Evolutionary conservation across 2,113 vertebrate genomes (phyloP).

Genomic region (Ivindomyrus marchei): DNA sequence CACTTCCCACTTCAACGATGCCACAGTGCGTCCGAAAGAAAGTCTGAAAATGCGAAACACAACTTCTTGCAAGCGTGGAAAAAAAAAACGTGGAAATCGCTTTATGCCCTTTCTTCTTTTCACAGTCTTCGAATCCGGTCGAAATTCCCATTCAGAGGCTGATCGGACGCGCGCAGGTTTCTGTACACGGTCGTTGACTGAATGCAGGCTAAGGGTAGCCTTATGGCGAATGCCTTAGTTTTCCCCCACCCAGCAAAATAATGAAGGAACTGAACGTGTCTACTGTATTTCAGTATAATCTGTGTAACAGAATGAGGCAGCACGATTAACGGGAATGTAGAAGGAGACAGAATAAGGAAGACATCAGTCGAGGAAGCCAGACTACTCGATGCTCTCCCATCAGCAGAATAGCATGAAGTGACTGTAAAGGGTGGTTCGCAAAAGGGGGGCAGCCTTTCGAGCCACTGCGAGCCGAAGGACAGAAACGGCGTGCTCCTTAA

Average conservation of each 20-base stretch:
- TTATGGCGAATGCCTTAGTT: not conserved
- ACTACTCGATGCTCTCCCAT: not conserved
- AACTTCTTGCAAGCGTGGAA: not conserved
- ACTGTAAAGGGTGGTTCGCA: not conserved
- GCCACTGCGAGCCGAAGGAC: not conserved
- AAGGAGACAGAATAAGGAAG: not conserved
- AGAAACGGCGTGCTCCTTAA: not conserved
- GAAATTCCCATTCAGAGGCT: not conserved
- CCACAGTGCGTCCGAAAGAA: not conserved
- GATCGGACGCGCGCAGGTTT: not conserved
- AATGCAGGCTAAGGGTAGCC: not conserved
- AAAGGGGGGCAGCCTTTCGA: not conserved
- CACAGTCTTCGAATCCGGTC: not conserved
- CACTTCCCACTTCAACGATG: not conserved
- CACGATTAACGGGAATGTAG: not conserved
- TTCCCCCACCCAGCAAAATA: not conserved
- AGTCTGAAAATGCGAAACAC: not conserved
- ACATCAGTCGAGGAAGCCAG: not conserved
- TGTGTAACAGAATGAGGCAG: not conserved
- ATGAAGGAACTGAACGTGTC: not conserved
- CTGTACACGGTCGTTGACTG: not conserved
- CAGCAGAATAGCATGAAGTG: conserved; percentile 6
- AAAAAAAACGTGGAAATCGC: not conserved
- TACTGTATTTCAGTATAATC: not conserved
- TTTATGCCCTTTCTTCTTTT: not conserved